Base-by-base conservation (phyloP, 1,140 invertebrate genomes). In the Argopecten irradians region DNA sequence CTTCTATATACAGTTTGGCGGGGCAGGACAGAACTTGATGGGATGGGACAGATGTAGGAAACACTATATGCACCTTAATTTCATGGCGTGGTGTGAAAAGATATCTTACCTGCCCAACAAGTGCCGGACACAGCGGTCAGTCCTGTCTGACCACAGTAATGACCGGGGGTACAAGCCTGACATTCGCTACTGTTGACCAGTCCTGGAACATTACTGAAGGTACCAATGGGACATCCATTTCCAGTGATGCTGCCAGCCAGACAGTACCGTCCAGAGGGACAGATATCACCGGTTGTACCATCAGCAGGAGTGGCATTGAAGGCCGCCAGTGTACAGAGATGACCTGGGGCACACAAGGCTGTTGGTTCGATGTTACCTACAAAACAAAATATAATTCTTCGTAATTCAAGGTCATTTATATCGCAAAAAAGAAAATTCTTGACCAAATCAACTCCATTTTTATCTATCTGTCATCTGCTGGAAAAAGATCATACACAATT, bases 221-320 rank as follows among this genome's bases (percentile, higher is more conserved):
- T 95, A 32, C 94, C 94, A 85, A 92, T 84, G 33, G 93, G 94
- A 90, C 94, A 95, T 7, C 92, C 92, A 13, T 82, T 85, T 19
- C 94, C 94, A 9, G 91, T 91, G 3, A 93, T 89, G 88, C 93
- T 95, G 34, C 94, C 94, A 14, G 86, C 82, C 8, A 85, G 71
- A 90, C 94, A 95, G 90, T 92, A 95, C 0, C 86, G 86, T 0
- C 94, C 94, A n/a, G 91, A 88, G 16, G 94, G 94, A 88, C 94
- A 95, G 84, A 95, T 93, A 84, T 94, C 89, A 22, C 93, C 93
- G 13, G 92, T 94, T 14, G 86, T 84, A 39, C 93, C 93, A 88
- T 95, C 94, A 34, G 92, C 92, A 8, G 93, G 93, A 16, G 92
- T 94, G 86, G 93, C 88, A 32, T 90, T 93, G 88, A 90, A 90